Evolutionary conservation across 2,797 vertebrate species (phyloP).

Genomic region (Acropternis orthonyx): DNA sequence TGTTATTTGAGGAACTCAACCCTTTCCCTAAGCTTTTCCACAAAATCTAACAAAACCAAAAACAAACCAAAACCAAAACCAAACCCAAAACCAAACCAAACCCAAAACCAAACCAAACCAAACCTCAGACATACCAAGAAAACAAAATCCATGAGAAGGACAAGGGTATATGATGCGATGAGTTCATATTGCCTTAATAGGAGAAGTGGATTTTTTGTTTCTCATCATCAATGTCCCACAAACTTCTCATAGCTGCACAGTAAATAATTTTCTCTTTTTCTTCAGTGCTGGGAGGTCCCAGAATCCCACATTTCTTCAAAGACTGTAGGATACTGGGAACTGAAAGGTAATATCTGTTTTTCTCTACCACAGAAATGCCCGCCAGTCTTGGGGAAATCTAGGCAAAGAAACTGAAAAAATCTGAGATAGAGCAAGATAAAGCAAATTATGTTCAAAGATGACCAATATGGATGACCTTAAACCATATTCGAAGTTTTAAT

Average conservation of each 20-base stretch:
- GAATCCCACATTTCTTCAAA: neutral
- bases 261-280: neutral
- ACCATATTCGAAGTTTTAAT: neutral
- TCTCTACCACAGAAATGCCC: neutral
- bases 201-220: neutral
- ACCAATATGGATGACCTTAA: neutral
- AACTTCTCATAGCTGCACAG: neutral
- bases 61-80: neutral
- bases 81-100: too few relatives aligned
- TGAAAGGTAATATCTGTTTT: neutral
- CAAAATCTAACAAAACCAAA: neutral
- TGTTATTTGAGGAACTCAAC: neutral
- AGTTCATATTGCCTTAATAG: neutral
- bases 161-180: neutral
- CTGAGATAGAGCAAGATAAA: neutral
- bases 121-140: neutral
- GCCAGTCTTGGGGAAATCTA: neutral
- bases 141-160: neutral
- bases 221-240: neutral
- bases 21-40: neutral
- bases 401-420: neutral
- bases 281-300: neutral
- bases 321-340: neutral
- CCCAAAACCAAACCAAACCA: neutral
- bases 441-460: neutral